Base-by-base conservation (phyloP, 2,797 vertebrate species). In the Enteromius trimaculatus region DNA sequence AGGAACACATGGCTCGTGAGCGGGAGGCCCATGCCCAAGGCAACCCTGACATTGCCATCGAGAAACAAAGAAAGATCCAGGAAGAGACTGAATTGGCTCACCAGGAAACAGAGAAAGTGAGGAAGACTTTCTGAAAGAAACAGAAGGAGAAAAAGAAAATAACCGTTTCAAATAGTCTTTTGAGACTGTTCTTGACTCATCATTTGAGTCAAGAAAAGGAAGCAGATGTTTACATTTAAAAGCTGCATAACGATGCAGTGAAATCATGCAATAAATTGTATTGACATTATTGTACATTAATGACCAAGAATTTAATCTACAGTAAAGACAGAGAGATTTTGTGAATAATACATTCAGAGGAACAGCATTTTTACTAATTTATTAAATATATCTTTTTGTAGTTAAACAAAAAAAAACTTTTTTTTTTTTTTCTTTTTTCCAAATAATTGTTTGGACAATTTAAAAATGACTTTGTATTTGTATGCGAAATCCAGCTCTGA, bases 41-140 rank as follows among this genome's bases (percentile, higher is more conserved):
- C 26, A 96, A 96, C 88, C 93, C 95, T 3, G 95, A 96, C 60
- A 84, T 95, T 0, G 87, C 95, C 83, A 93, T 94, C 3, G 95
- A 96, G 87, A 96, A 95, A 62, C 95, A 96, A 88, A 95, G 92
- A 85, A 93, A 94, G 88, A 92, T 96, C 82, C 93, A 94, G 80
- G 95, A 96, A 86, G 95, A 96, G 80, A 88, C 91, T 44, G 95
- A 96, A 77, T 81, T 93, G 44, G 93, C 87, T 21, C 93, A 92
- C 9, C 93, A 94, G 90, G 95, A 96, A 80, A 91, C 92, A 0
- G 93, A 94, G 83, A 96, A 96, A 90, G 96, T 96, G 19, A 84
- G 74, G 34, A 9, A 42, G 55, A 17, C 74, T 55, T 8, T 17
- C 74, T 11, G 10, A 74, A 51, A 31, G 44, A 21, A 19, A 3